Conservation (phyloP, 2,113 vertebrate species). For the Mobula birostris region DNA sequence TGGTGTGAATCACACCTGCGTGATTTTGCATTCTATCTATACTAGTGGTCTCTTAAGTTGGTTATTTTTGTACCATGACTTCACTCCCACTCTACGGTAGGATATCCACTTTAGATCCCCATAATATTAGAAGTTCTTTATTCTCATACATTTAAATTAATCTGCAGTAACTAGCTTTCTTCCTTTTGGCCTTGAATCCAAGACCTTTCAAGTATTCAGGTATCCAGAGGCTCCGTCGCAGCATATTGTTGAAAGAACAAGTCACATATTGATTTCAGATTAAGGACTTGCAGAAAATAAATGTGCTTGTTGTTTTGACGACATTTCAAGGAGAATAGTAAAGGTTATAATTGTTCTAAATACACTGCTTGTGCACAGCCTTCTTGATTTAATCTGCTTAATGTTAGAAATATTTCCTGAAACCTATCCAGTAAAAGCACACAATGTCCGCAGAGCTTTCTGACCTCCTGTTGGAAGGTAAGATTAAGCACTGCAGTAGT, state of each 20-base stretch:
- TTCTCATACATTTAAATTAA: not conserved
- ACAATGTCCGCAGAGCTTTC: too few species aligned
- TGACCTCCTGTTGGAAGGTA: too few species aligned
- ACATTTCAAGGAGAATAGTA: slow-evolving; percentile 13
- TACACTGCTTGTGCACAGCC: not conserved
- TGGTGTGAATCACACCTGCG: too few species aligned
- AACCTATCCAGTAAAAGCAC: not conserved
- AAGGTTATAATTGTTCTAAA: not conserved
- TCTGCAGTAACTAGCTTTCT: not conserved
- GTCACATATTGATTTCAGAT: slow-evolving; percentile 21
- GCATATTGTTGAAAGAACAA: not conserved
- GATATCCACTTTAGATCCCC: too few species aligned
- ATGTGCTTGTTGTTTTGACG: not conserved
- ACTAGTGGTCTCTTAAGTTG: too few species aligned
- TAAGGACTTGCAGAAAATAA: not conserved
- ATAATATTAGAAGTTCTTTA: not conserved
- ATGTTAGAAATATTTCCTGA: not conserved
- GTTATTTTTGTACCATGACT: too few species aligned
- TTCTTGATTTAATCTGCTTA: not conserved
- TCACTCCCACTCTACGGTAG: too few species aligned
- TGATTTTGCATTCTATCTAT: too few species aligned
- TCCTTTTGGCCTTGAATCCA: not conserved
- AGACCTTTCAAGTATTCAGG: not conserved
- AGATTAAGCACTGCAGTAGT: too few species aligned
- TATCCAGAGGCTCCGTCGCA: not conserved